phyloP scores from a whole-genome alignment of 2,888 invertebrate species.

The Drosophila merina region DNA sequence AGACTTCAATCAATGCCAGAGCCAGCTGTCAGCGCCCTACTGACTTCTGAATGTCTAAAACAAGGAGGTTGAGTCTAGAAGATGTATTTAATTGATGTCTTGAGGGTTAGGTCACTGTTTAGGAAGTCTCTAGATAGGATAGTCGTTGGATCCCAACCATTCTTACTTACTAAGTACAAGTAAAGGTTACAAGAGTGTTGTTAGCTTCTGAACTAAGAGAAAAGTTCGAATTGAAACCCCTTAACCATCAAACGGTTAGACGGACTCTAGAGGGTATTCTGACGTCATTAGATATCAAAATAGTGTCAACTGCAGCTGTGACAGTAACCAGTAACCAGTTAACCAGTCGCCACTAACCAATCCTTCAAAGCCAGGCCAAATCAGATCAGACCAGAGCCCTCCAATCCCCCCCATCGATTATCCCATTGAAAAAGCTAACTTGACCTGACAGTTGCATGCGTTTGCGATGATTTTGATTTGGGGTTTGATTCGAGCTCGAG shows the following conservation, averaged over 20 bases:
- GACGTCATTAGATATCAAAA: constrained; percentile 1
- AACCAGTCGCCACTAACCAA: constrained; percentile 5
- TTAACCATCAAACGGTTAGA: no score
- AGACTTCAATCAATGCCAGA: constrained; percentile 75
- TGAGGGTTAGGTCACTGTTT: no score
- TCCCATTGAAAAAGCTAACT: constrained; percentile 9
- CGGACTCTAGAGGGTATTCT: no score
- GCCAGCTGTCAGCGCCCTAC: constrained; percentile 55
- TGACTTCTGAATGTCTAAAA: constrained; percentile 35
- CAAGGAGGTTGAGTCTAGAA: not conserved
- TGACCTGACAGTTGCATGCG: constrained; percentile 43
- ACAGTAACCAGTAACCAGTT: no score
- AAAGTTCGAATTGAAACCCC: no score
- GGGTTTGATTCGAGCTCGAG: constrained; percentile 12
- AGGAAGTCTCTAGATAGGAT: no score
- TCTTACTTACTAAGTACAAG: no score
- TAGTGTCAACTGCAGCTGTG: constrained; percentile 30
- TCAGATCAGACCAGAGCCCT: constrained; percentile 2
- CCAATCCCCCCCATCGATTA: not conserved
- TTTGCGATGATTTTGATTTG: constrained; percentile 24
- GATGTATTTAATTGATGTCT: not conserved
- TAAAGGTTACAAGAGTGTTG: no score
- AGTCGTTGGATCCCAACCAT: no score
- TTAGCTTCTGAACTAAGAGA: no score
- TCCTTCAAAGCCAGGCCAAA: constrained; percentile 4